phyloP scores from a whole-genome alignment of 2,888 invertebrate species.

The Cosmia trapezina region DNA sequence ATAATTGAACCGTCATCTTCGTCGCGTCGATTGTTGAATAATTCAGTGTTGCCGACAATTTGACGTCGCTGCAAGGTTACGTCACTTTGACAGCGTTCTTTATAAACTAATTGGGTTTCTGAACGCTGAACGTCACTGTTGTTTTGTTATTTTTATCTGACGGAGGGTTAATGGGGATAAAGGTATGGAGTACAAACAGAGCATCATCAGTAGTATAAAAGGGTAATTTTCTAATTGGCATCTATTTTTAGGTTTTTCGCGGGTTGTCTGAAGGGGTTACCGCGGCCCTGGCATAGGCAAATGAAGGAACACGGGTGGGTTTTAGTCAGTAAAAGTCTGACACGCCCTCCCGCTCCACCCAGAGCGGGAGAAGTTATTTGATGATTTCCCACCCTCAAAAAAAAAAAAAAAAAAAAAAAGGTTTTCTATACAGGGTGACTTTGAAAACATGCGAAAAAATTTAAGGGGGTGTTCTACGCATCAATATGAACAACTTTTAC shows the following conservation, averaged over 20 bases:
- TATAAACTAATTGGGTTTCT: slow-evolving; percentile 27
- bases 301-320: too few species aligned
- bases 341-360: too few species aligned
- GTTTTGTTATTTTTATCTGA: slow-evolving; percentile 37
- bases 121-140: slow-evolving; percentile 12
- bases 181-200: background rate
- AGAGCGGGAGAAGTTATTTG: too few species aligned
- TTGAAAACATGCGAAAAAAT: too few species aligned
- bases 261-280: too few species aligned
- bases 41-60: slow-evolving; percentile 48
- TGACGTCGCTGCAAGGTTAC: slow-evolving; percentile 28
- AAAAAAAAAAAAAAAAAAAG: too few species aligned
- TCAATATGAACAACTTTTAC: too few species aligned
- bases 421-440: too few species aligned
- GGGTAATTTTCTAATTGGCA: background rate
- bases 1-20: slow-evolving; percentile 39
- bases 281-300: too few species aligned
- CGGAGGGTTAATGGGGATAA: slow-evolving; percentile 2
- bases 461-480: too few species aligned
- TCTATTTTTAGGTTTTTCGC: background rate
- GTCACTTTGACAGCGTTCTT: slow-evolving; percentile 25
- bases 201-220: background rate
- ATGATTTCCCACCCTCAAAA: too few species aligned
- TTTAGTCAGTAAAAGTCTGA: too few species aligned
- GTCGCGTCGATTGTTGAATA: slow-evolving; percentile 40